Evolutionary conservation across 2,888 invertebrate species (phyloP), one percentile per base, ranked within the genome.

Genomic region (Blastobasis lacticolella): DNA sequence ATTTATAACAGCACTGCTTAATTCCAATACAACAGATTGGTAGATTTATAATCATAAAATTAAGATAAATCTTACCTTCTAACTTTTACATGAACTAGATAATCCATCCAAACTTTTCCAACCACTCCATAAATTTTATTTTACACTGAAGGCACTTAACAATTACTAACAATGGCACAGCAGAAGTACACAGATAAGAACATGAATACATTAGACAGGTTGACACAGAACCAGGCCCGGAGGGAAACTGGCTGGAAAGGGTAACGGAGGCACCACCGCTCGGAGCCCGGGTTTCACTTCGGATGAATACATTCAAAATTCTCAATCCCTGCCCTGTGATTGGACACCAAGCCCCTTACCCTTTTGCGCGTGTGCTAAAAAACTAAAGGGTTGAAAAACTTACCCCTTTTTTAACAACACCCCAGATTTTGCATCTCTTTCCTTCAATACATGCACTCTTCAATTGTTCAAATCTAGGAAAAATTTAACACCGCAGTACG

Each of bases 281-380:
- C 64, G 53, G 62, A 52, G 57, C 53, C 65, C 60, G 55, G 64
- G 57, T 54, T 54, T 59, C 65, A 61, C 73, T 73, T 65, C 74
- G 74, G 67, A 68, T 73, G 59, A 80, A 81, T 78, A 80, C 73
- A 77, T 82, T 80, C 76, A 73, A 78, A 80, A 64, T 71, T 69
- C 59, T 54, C 60, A 69, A 75, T 71, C 66, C 62, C 77, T 73
- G 74, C 63, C 58, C 67, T 84, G 71, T 76, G 56, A 88, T 88
- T 88, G 88, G 88, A 72, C 70, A 74, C 70, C 64, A 69, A 70
- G 66, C 60, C 75, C 78, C 78, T 70, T 76, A 74, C 78, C 75
- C 78, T 67, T 76, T 76, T 87, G 87, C 86, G 87, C 86, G 73
- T 87, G 88, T 88, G 86, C 85, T 81, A 86, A 87, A 85, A 82